Conservation (phyloP, 2,113 vertebrate species). For the Rhea americana region DNA sequence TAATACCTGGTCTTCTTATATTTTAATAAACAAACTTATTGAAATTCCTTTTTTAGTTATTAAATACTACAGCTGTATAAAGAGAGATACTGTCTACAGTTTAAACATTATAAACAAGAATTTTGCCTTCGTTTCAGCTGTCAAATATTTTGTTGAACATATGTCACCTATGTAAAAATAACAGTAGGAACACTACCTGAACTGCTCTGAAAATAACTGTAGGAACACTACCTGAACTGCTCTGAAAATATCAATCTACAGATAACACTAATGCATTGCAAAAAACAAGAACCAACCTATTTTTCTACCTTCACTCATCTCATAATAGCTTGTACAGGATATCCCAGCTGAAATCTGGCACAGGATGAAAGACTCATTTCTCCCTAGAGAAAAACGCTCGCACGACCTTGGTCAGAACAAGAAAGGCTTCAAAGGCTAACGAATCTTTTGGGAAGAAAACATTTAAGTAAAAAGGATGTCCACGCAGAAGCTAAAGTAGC, state of each 20-base stretch:
- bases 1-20: constrained; percentile 38
- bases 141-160: constrained; percentile 25
- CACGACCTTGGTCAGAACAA: neutral
- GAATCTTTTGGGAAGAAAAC: neutral
- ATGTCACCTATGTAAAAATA: neutral
- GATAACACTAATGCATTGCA: neutral
- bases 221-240: neutral
- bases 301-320: neutral
- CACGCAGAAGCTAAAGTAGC: neutral
- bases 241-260: neutral
- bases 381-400: neutral
- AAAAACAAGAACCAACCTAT: neutral
- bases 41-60: constrained; percentile 50
- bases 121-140: constrained; percentile 30
- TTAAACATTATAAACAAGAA: constrained; percentile 26
- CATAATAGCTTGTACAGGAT: neutral
- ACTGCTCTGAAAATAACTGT: neutral
- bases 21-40: constrained; percentile 2
- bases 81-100: neutral
- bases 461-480: neutral
- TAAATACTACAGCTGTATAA: constrained; percentile 20
- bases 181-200: neutral
- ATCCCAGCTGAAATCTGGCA: neutral
- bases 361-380: neutral
- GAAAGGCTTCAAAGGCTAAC: neutral